A percentile compares a stretch with the other conserved stretches of the same genome.
phyloP scores from a whole-genome alignment of 2,797 vertebrate genomes.

The Periparus ater region DNA sequence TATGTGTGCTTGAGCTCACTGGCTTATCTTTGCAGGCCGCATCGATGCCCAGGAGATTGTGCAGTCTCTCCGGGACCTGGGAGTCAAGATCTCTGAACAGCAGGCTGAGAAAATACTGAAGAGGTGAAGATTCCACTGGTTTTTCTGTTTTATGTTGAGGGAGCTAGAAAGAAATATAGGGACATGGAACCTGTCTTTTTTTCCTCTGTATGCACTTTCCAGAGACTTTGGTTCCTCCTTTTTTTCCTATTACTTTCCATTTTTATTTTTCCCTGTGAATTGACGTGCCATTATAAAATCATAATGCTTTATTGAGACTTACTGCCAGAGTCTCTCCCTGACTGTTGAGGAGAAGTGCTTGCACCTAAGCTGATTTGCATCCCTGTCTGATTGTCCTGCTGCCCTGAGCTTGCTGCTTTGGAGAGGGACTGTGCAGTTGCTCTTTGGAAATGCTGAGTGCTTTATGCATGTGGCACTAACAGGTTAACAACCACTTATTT shows the following conservation, averaged over 20 bases:
- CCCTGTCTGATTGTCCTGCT: slow-evolving; percentile 17
- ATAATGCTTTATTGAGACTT: background rate
- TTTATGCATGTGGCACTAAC: slow-evolving; percentile 58
- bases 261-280: background rate
- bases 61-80: slow-evolving; percentile 94
- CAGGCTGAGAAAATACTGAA: slow-evolving; percentile 95
- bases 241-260: background rate
- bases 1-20: background rate
- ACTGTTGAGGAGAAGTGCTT: background rate
- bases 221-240: background rate
- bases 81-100: slow-evolving; percentile 93
- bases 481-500: slow-evolving; percentile 68
- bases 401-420: background rate
- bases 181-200: background rate
- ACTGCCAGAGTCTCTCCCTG: background rate
- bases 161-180: background rate
- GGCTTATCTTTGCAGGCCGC: slow-evolving; percentile 75
- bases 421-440: background rate
- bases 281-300: background rate
- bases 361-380: background rate
- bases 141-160: background rate
- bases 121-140: slow-evolving; percentile 77
- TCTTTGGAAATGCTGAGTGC: slow-evolving; percentile 17
- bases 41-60: slow-evolving; percentile 96
- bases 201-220: background rate